A percentile compares a stretch with the other conserved stretches of the same genome.
phyloP scores from a whole-genome alignment of 1,140 invertebrate genomes.

The Pseudomyrmex pallidus region DNA sequence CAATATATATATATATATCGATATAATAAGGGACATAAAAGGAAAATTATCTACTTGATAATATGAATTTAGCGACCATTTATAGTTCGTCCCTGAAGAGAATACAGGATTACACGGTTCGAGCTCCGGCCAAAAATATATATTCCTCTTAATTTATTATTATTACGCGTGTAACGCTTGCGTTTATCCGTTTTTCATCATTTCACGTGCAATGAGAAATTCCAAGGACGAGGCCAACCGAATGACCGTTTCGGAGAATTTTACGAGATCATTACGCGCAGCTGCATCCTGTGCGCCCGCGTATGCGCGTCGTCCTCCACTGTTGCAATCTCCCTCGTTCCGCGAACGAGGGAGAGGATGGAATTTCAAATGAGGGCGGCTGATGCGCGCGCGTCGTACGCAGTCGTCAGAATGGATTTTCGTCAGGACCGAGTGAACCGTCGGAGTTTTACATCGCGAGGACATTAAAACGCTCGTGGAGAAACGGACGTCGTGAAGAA shows the following conservation, averaged over 20 bases:
- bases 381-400: slow-evolving; percentile 41
- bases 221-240: not conserved
- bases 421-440: slow-evolving; percentile 24
- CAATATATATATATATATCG: too few relatives aligned
- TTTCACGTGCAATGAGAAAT: not conserved
- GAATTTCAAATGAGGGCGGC: slow-evolving; percentile 55
- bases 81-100: not conserved
- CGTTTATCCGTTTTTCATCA: not conserved
- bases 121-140: not conserved
- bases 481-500: not conserved
- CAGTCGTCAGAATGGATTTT: slow-evolving; percentile 47
- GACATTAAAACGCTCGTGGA: slow-evolving; percentile 17
- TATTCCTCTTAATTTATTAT: slow-evolving; percentile 4
- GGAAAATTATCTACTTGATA: not conserved
- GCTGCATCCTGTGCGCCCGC: slow-evolving; percentile 23
- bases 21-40: too few relatives aligned
- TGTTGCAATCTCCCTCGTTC: slow-evolving; percentile 4
- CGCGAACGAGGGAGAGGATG: slow-evolving; percentile 4
- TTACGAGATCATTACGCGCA: slow-evolving; percentile 57
- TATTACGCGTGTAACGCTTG: not conserved
- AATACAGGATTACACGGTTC: not conserved
- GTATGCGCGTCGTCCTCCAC: not conserved
- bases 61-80: slow-evolving; percentile 16
- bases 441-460: not conserved
- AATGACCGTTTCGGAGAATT: slow-evolving; percentile 19